Percentiles rank a stretch among this genome's conserved stretches.
Conservation (phyloP, 2,113 vertebrate species). For the Apistogramma diplotaenia region DNA sequence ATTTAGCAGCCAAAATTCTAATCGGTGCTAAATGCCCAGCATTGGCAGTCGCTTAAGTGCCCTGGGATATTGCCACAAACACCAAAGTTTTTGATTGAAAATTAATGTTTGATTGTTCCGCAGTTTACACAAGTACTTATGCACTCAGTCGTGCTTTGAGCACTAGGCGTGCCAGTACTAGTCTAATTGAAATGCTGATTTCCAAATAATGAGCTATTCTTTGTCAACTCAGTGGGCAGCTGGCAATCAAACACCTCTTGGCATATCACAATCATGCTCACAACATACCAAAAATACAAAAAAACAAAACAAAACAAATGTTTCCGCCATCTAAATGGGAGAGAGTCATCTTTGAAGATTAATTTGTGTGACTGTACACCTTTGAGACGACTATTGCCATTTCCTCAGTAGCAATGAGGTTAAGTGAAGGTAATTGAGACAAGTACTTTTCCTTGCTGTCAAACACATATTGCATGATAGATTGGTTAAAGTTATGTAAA, state of each 20-base stretch:
- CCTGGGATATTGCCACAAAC: conserved; percentile 40
- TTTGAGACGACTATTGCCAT: background rate
- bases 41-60: conserved; percentile 30
- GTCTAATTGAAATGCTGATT: conserved; percentile 53
- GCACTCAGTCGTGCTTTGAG: conserved; percentile 5
- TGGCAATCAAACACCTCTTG: conserved; percentile 20
- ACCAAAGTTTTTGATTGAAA: conserved; percentile 39
- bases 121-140: conserved; percentile 37
- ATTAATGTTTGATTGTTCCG: conserved; percentile 35
- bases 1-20: conserved; percentile 34
- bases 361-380: conserved; percentile 3
- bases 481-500: background rate
- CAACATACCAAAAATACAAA: background rate
- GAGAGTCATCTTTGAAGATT: background rate
- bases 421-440: background rate
- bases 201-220: conserved; percentile 46
- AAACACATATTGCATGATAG: background rate
- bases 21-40: conserved; percentile 9
- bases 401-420: background rate
- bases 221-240: conserved; percentile 29
- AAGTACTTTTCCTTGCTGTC: background rate
- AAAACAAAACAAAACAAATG: background rate
- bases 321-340: background rate
- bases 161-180: conserved; percentile 8
- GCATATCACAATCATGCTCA: background rate